Evolutionary conservation across 2,797 vertebrate species (phyloP).

Genomic region (Lycodopsis pacificus): DNA sequence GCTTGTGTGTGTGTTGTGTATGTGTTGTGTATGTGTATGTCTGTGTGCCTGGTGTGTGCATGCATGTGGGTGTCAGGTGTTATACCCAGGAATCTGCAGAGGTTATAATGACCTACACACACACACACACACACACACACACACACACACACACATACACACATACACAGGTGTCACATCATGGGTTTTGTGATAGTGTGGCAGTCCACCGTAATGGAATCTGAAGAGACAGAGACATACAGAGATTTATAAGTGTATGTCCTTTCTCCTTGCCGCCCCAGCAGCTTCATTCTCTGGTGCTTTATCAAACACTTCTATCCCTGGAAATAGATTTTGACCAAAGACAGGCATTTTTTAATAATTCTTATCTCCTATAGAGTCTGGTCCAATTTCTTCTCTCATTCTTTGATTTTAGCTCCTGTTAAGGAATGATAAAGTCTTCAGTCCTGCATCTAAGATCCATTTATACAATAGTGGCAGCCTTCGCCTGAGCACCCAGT

Average conservation of each 20-base stretch:
- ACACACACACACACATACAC: slow-evolving; percentile 16
- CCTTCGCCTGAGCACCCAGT: background rate
- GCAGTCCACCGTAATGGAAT: slow-evolving; percentile 60
- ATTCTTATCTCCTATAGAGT: slow-evolving; percentile 24
- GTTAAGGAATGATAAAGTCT: slow-evolving; percentile 32
- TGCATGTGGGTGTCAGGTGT: slow-evolving; percentile 58
- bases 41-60: background rate
- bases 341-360: slow-evolving; percentile 24
- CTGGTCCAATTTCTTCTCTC: slow-evolving; percentile 8
- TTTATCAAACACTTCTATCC: slow-evolving; percentile 59
- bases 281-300: slow-evolving; percentile 44
- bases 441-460: slow-evolving; percentile 39
- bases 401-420: slow-evolving; percentile 48
- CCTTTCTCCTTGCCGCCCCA: slow-evolving; percentile 38
- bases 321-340: slow-evolving; percentile 62
- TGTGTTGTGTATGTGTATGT: slow-evolving; percentile 4
- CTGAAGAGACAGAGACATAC: slow-evolving; percentile 60
- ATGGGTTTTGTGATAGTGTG: slow-evolving; percentile 60
- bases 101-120: slow-evolving; percentile 65
- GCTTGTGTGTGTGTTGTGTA: background rate
- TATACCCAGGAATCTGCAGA: slow-evolving; percentile 50
- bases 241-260: slow-evolving; percentile 58
- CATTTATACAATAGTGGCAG: slow-evolving; percentile 30
- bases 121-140: slow-evolving; percentile 6
- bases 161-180: slow-evolving; percentile 44